phyloP scores from a whole-genome alignment of 1,140 invertebrate species.

The Bombus waltoni region DNA sequence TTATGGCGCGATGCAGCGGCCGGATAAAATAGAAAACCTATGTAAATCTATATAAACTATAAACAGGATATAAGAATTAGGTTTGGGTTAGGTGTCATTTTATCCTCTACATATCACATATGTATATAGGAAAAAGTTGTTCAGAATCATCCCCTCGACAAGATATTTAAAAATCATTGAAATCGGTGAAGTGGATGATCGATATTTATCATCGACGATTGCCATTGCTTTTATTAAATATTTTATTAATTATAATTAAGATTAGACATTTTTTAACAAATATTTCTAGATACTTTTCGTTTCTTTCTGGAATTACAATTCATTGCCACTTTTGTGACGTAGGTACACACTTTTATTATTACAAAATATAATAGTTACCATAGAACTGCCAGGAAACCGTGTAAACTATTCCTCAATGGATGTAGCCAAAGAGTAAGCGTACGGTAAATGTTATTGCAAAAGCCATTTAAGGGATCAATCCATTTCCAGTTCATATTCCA shows the following conservation, averaged over 20 bases:
- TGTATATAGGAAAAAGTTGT: too few relatives aligned
- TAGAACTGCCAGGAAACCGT: conserved; percentile 12
- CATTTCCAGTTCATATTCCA: neutral
- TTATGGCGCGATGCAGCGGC: too few relatives aligned
- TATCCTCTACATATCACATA: too few relatives aligned
- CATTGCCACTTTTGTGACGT: neutral
- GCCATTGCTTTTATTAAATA: neutral
- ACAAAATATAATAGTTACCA: neutral
- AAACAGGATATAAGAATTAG: too few relatives aligned
- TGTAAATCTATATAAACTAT: too few relatives aligned
- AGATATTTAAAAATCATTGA: too few relatives aligned
- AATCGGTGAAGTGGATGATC: too few relatives aligned
- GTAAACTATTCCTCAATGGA: neutral
- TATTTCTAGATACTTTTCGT: too few relatives aligned
- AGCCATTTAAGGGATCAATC: conserved; percentile 37
- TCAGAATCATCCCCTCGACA: too few relatives aligned
- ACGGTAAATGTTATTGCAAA: neutral
- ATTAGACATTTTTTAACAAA: neutral
- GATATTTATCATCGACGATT: too few relatives aligned
- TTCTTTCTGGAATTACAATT: neutral
- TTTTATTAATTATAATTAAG: neutral
- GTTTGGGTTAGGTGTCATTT: too few relatives aligned
- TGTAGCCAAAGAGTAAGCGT: neutral
- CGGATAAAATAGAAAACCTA: too few relatives aligned
- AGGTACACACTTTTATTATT: neutral